Evolutionary conservation across 2,888 invertebrate species (phyloP), one percentile per base, ranked within the genome.

Genomic region (Azorinus chamasolen): DNA sequence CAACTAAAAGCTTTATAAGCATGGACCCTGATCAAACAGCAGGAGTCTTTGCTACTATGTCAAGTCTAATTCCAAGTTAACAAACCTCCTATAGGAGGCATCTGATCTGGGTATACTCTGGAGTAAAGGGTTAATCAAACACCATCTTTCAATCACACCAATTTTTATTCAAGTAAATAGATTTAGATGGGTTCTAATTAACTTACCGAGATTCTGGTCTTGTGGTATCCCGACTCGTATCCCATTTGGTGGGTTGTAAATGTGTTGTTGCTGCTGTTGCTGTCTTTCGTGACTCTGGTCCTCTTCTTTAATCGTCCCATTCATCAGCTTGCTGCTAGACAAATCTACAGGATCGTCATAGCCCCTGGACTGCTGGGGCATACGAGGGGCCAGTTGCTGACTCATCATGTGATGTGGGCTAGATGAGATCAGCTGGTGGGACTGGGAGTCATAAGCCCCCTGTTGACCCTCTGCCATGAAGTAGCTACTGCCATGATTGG

Each of bases 301-400:
- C n/a, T 53, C 70, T 51, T 53, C 78, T 50, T 72, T 54, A 53
- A 61, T 57, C 58, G 80, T 65, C 14, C 87, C 84, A 57, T 85
- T 85, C 46, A 85, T 74, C 20, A 86, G 64, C 72, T 87, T 86
- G 37, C 78, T 75, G 68, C 82, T 87, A 63, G 90, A 89, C 55
- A 90, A 73, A 73, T 90, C 90, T 27, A 90, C 89, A 16, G 90
- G 90, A 66, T 87, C 87, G 69, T 89, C 87, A 59, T 80, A 85
- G 50, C 83, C 61, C 32, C 32, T 32, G 27, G 69, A 55, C 12
- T 88, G 86, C 65, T 85, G 87, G 37, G 89, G 88, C 90, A 90
- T 89, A 79, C 81, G 86, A 63, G 83, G 85, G 80, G 84, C 86
- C 58, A 86, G 43, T 27, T 50, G 51, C 37, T 59, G 65, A 59